Evolutionary conservation across 1,140 invertebrate species (phyloP).

Genomic region (Hycleus phaleratus): DNA sequence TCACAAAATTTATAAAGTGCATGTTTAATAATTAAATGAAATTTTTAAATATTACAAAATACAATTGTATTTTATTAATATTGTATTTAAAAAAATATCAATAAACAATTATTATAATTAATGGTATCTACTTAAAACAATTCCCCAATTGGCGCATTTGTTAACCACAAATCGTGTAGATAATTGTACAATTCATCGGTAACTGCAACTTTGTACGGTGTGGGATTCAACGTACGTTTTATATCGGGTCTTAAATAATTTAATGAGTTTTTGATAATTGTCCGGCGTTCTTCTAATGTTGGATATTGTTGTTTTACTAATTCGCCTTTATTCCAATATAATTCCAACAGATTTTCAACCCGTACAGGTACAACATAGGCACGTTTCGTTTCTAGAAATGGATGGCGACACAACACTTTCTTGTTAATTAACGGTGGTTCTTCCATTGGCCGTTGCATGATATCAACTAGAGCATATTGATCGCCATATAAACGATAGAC

Average conservation of each 20-base stretch:
- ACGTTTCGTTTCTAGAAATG: constrained; percentile 91
- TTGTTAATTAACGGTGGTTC: constrained; percentile 64
- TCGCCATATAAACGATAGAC: constrained; percentile 73
- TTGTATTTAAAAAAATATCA: no score
- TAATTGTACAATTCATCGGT: constrained; percentile 89
- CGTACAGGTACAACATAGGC: constrained; percentile 84
- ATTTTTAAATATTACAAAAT: no score
- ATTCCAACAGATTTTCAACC: constrained; percentile 68
- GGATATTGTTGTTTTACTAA: constrained; percentile 57
- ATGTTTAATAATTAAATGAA: no score
- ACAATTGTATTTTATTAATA: no score
- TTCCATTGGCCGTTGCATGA: constrained; percentile 77
- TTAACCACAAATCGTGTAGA: constrained; percentile 93
- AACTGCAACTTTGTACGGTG: constrained; percentile 97
- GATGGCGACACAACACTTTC: constrained; percentile 90
- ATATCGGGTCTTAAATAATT: constrained; percentile 82
- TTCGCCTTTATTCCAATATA: constrained; percentile 78
- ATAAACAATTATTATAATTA: no score
- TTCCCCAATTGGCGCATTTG: constrained; percentile 96
- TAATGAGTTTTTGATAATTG: constrained; percentile 73
- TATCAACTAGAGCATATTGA: constrained; percentile 86
- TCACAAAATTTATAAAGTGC: no score
- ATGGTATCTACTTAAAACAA: constrained; percentile 55
- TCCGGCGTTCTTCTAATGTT: constrained; percentile 66
- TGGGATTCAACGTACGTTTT: constrained; percentile 92